A percentile compares a stretch with the other conserved stretches of the same genome.
phyloP scores from a whole-genome alignment of 2,113 vertebrate genomes.

The Eulemur rufifrons region DNA sequence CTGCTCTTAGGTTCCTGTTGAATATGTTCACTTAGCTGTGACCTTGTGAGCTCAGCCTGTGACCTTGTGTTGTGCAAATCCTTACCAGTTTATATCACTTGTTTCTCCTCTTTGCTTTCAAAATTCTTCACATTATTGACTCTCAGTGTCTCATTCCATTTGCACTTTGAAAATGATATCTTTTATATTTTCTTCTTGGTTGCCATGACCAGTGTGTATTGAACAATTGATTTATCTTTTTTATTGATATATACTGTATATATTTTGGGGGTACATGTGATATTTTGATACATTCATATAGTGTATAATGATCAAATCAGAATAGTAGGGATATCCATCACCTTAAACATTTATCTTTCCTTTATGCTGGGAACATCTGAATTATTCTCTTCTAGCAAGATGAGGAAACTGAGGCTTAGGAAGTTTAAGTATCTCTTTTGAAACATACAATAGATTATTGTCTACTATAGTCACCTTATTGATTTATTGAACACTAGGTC shows the following conservation, averaged over 20 bases:
- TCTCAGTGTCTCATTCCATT: conserved; percentile 10
- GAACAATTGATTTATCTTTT: background rate
- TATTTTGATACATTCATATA: background rate
- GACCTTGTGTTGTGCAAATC: background rate
- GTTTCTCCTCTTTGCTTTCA: conserved; percentile 12
- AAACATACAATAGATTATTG: background rate
- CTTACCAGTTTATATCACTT: background rate
- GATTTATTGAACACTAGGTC: background rate
- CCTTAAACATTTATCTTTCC: background rate
- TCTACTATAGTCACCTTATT: background rate
- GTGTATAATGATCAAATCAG: background rate
- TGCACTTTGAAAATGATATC: background rate
- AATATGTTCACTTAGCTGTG: background rate
- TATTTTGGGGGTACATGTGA: background rate
- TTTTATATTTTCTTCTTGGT: background rate
- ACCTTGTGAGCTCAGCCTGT: background rate
- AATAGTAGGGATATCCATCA: background rate
- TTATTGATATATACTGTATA: background rate
- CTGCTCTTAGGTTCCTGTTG: background rate
- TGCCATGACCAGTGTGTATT: background rate
- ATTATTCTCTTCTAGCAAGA: background rate
- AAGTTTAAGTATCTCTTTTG: background rate
- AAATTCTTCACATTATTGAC: background rate
- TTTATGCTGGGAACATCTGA: background rate
- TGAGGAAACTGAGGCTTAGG: too few species aligned